A percentile compares a stretch with the other conserved stretches of the same genome.
Conservation (phyloP, 2,113 vertebrate genomes). For the Baryphthengus martii region DNA sequence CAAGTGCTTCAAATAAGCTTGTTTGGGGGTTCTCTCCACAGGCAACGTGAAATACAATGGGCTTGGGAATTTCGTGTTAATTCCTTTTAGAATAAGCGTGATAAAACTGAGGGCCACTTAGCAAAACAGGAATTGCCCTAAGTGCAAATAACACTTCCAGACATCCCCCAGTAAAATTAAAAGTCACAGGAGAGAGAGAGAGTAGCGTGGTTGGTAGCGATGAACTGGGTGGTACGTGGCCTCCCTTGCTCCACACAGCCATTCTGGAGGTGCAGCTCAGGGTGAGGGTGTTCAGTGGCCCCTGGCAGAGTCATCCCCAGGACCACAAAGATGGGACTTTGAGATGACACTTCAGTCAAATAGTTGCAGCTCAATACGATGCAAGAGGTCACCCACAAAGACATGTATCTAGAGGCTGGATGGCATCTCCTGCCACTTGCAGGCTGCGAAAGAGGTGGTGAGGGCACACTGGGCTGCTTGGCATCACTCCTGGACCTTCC, state of each 20-base stretch:
- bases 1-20: slow-evolving; percentile 24
- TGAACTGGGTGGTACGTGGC: rapidly evolving
- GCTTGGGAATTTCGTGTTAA: slow-evolving; percentile 38
- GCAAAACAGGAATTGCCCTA: neutral
- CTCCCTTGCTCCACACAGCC: rapidly evolving
- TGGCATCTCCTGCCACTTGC: rapidly evolving
- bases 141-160: neutral
- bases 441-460: neutral
- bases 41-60: neutral
- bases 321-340: neutral
- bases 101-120: neutral
- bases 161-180: neutral
- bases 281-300: rapidly evolving
- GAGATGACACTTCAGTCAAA: neutral
- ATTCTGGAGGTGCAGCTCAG: rapidly evolving
- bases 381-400: neutral
- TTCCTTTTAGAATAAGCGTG: neutral
- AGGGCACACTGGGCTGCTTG: neutral
- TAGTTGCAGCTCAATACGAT: neutral
- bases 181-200: neutral
- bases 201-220: neutral
- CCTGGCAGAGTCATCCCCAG: neutral
- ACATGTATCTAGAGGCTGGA: rapidly evolving
- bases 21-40: neutral
- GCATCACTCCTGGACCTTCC: rapidly evolving